phyloP scores from a whole-genome alignment of 2,113 vertebrate species.

The Tympanuchus pallidicinctus region DNA sequence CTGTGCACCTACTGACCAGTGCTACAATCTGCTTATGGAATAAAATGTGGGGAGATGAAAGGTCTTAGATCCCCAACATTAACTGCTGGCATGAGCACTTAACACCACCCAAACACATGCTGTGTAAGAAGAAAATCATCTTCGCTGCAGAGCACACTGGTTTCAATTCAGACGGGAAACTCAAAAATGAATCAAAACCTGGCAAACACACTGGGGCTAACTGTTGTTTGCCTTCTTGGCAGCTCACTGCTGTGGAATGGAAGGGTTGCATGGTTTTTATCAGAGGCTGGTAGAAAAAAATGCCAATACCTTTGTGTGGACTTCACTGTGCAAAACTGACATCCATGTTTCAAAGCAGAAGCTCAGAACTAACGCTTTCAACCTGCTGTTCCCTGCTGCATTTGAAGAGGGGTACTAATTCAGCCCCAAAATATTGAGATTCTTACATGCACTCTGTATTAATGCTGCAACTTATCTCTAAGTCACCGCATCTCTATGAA shows the following conservation, averaged over 20 bases:
- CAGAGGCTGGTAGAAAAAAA: rapidly evolving
- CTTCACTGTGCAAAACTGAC: not conserved
- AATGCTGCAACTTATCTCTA: not conserved
- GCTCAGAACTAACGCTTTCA: not conserved
- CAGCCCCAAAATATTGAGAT: rapidly evolving
- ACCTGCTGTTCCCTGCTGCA: not conserved
- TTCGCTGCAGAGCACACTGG: not conserved
- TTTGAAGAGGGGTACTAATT: not conserved
- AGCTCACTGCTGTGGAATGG: rapidly evolving
- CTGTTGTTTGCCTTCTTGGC: too few relatives aligned
- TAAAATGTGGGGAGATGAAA: rapidly evolving
- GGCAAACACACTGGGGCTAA: too few relatives aligned
- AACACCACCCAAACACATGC: rapidly evolving
- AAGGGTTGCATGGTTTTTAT: too few relatives aligned
- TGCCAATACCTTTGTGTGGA: rapidly evolving
- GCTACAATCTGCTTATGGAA: not conserved
- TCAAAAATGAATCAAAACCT: not conserved
- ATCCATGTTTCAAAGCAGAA: not conserved
- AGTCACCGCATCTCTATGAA: not conserved
- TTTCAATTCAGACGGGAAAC: not conserved
- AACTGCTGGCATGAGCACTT: not conserved
- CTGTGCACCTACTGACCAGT: rapidly evolving
- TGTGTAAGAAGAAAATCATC: not conserved
- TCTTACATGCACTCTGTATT: not conserved
- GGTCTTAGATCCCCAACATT: not conserved